These are phyloP conservation scores for Ammodytes marinus DNA, from an alignment of 2,113 vertebrate genomes.

Conservation along the genomic window DNA sequence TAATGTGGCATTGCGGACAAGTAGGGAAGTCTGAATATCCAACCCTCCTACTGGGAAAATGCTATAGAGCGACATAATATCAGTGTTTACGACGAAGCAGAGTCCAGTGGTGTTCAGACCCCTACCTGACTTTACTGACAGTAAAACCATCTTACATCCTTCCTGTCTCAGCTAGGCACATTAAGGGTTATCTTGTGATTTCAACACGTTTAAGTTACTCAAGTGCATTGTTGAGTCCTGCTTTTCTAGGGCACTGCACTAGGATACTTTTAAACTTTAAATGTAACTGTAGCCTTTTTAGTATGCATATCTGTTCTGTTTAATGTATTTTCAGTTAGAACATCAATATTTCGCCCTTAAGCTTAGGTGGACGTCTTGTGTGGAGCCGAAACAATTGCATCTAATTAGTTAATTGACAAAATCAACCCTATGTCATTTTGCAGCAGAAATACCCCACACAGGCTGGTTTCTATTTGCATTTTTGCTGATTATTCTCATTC, in stretches of 20 bases:
- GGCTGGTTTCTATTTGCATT: neutral
- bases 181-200: neutral
- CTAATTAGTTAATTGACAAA: neutral
- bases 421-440: neutral
- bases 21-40: conserved; percentile 15
- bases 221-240: neutral
- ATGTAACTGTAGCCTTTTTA: neutral
- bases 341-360: neutral
- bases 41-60: conserved; percentile 49
- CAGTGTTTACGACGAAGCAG: neutral
- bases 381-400: neutral
- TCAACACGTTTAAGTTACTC: no score
- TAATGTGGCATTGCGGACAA: conserved; percentile 8
- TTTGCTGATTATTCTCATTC: neutral
- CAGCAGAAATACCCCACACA: neutral
- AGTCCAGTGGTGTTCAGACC: neutral
- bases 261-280: neutral
- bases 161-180: neutral
- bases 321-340: neutral
- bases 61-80: conserved; percentile 34
- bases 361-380: neutral
- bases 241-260: neutral
- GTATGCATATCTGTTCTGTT: no score
- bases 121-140: neutral
- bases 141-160: conserved; percentile 1